These are phyloP conservation scores for Petrophora chlorosata DNA, from an alignment of 2,888 invertebrate genomes.

Conservation along the genomic window DNA sequence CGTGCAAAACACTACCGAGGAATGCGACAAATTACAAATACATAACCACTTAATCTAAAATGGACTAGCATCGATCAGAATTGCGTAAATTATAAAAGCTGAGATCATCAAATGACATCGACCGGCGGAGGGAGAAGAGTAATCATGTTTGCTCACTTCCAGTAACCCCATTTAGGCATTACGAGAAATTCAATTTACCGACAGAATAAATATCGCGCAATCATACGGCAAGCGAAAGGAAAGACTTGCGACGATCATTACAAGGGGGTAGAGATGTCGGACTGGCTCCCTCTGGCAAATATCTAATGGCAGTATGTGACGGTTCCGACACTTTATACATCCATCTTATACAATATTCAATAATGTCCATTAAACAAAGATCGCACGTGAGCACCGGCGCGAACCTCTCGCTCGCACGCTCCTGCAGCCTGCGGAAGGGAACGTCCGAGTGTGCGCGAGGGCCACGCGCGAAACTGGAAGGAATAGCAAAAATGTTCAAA, in stretches of 20 bases:
- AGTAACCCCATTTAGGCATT: constrained; percentile 20
- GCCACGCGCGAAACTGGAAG: too few species aligned
- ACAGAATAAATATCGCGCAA: constrained; percentile 17
- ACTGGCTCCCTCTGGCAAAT: constrained; percentile 10
- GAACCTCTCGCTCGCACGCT: not conserved
- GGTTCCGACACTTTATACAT: constrained; percentile 10
- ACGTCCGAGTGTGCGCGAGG: too few species aligned
- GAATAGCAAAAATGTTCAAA: too few species aligned
- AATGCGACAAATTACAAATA: constrained; percentile 26
- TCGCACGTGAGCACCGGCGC: not conserved
- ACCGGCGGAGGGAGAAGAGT: too few species aligned
- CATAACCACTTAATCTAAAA: constrained; percentile 37
- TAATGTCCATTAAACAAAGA: constrained; percentile 1
- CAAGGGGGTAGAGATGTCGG: too few species aligned
- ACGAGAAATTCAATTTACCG: constrained; percentile 22
- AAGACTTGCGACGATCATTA: constrained; percentile 14
- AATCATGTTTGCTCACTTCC: constrained; percentile 18
- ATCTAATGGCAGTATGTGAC: constrained; percentile 31
- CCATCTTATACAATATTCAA: constrained; percentile 16
- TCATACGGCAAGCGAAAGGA: constrained; percentile 23
- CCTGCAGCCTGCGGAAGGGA: too few species aligned
- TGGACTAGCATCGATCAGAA: constrained; percentile 70
- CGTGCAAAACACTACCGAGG: constrained; percentile 11
- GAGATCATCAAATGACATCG: constrained; percentile 17
- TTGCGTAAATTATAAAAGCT: constrained; percentile 45